These are phyloP conservation scores for Pomacea maculata DNA, from an alignment of 1,140 invertebrate species.

Conservation along the genomic window DNA sequence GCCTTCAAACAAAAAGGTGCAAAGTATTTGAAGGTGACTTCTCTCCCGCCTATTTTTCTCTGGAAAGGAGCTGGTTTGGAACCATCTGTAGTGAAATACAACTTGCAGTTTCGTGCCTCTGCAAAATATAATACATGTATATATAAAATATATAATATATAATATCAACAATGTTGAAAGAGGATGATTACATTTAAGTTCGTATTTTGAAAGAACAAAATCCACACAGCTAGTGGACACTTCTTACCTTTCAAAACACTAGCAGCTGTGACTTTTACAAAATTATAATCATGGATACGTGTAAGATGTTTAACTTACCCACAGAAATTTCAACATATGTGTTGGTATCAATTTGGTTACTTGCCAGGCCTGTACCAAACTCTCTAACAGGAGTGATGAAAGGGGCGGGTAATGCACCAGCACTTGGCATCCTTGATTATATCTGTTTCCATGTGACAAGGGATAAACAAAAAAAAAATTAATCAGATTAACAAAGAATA, in stretches of 20 bases:
- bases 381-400: constrained; percentile 58
- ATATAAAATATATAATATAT: neutral
- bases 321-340: constrained; percentile 59
- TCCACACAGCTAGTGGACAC: neutral
- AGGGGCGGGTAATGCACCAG: constrained; percentile 63
- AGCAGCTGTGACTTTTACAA: neutral
- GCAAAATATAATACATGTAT: constrained; percentile 23
- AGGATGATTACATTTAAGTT: neutral
- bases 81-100: constrained; percentile 66
- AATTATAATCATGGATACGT: neutral
- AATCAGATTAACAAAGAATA: no score
- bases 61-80: constrained; percentile 64
- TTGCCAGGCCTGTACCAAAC: constrained; percentile 40
- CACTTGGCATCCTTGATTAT: constrained; percentile 61
- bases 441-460: neutral
- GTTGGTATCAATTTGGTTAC: constrained; percentile 56
- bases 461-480: neutral
- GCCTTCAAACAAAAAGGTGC: constrained; percentile 63
- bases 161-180: neutral
- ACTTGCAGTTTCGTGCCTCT: constrained; percentile 61
- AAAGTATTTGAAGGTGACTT: constrained; percentile 63
- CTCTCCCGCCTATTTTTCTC: constrained; percentile 55
- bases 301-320: constrained; percentile 33
- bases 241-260: no score
- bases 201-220: neutral